phyloP scores from a whole-genome alignment of 2,113 vertebrate species.

The Mixornis gularis region DNA sequence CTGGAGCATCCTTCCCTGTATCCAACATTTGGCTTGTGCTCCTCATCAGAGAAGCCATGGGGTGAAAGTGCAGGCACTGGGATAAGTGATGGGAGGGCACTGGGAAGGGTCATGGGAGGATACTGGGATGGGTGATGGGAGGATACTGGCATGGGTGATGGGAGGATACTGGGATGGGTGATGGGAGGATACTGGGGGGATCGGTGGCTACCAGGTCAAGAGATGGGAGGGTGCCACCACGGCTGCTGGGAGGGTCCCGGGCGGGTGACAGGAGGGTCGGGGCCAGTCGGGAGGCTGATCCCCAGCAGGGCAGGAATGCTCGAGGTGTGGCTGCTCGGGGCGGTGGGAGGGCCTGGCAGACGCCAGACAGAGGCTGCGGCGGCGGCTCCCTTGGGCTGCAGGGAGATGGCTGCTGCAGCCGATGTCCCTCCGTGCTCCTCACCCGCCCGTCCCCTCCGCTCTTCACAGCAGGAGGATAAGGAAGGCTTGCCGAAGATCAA shows the following conservation, averaged over 20 bases:
- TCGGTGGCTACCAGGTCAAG: background rate
- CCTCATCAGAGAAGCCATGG: background rate
- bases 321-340: slow-evolving; percentile 39
- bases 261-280: background rate
- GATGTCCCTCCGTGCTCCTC: background rate
- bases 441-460: rapidly evolving
- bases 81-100: background rate
- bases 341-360: background rate
- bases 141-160: background rate
- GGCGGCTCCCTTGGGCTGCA: background rate
- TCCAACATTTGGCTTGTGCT: background rate
- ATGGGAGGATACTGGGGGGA: background rate
- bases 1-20: background rate
- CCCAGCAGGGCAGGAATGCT: background rate
- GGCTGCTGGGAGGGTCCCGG: background rate
- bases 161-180: background rate
- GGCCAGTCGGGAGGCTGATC: background rate
- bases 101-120: background rate
- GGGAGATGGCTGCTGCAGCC: background rate
- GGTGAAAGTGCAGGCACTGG: background rate
- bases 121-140: background rate
- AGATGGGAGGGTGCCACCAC: background rate
- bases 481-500: slow-evolving; percentile 85
- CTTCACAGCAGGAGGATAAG: slow-evolving; percentile 66
- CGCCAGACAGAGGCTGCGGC: background rate